Base-by-base conservation (phyloP, 2,888 invertebrate genomes). In the Tortricodes alternella region DNA sequence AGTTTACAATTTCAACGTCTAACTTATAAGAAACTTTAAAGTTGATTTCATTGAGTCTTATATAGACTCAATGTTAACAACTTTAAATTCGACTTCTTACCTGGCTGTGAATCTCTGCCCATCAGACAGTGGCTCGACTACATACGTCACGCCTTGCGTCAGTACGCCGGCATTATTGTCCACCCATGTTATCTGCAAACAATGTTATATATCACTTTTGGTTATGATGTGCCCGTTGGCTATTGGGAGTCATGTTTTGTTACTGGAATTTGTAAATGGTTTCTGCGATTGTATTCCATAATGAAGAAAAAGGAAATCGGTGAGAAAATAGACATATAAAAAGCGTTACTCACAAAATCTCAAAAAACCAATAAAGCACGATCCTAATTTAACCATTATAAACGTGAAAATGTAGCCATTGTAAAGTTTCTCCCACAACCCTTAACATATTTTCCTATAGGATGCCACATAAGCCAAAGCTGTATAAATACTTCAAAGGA, bases 141-240 rank as follows among this genome's bases (percentile, higher is more conserved):
- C 93, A 75, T 95, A 94, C 62, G 95, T 95, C 65, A 96, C 95
- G 62, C 96, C 96, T 66, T 95, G 94, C 16, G 94, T 95, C 60
- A 97, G 87, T 18, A 97, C 96, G 67, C 95, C 96, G 27, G 97
- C 97, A 57, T 95, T 93, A 23, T 97, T 96, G 83, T 97, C 97
- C 70, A 97, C 95, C 97, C 97, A 98, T 43, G 97, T 97, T 68
- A 98, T 96, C 94, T 96, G 85, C 23, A 79, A 78, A 65, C 67
- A 68, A 43, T 23, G 21, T 43, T 24, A 23, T 18, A 23, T 59
- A 53, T 56, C 59, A 18, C 57, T 37, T 52, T 27, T 32, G 15
- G 13, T 8, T 19, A 11, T 5, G n/a, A n/a, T n/a, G n/a, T n/a
- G n/a, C n/a, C n/a, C n/a, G n/a, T n/a, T n/a, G n/a, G n/a, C n/a